These are phyloP conservation scores for Drosophila quadrilineata DNA, from an alignment of 1,140 invertebrate species.

Conservation along the genomic window DNA sequence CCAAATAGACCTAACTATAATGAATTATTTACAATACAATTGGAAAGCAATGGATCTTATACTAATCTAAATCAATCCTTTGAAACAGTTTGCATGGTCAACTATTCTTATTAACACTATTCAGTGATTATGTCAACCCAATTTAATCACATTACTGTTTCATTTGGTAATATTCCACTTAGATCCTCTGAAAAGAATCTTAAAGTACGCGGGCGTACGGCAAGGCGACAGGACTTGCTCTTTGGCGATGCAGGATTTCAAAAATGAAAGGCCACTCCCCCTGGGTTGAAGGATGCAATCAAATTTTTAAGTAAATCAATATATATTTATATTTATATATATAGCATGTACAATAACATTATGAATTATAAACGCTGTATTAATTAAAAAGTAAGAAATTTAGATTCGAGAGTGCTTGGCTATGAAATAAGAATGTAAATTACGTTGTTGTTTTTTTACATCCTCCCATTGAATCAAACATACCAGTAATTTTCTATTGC, in stretches of 20 bases:
- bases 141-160: not conserved
- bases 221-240: constrained; percentile 86
- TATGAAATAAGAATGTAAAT: no score
- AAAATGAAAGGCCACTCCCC: not conserved
- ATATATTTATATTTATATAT: not conserved
- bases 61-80: constrained; percentile 33
- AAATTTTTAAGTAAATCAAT: no score
- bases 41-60: constrained; percentile 26
- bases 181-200: constrained; percentile 74
- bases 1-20: no score
- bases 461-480: no score
- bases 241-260: constrained; percentile 82
- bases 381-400: no score
- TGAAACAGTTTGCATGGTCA: constrained; percentile 21
- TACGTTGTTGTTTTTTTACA: no score
- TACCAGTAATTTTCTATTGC: no score
- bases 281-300: not conserved
- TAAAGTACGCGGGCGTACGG: constrained; percentile 86
- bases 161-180: constrained; percentile 22
- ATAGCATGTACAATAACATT: no score
- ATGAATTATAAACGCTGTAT: no score
- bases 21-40: constrained; percentile 12
- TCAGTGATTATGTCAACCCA: not conserved
- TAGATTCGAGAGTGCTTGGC: no score
- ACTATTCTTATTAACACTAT: no score